Conservation (phyloP, 2,797 vertebrate species). For the Spinus olivaceus region DNA sequence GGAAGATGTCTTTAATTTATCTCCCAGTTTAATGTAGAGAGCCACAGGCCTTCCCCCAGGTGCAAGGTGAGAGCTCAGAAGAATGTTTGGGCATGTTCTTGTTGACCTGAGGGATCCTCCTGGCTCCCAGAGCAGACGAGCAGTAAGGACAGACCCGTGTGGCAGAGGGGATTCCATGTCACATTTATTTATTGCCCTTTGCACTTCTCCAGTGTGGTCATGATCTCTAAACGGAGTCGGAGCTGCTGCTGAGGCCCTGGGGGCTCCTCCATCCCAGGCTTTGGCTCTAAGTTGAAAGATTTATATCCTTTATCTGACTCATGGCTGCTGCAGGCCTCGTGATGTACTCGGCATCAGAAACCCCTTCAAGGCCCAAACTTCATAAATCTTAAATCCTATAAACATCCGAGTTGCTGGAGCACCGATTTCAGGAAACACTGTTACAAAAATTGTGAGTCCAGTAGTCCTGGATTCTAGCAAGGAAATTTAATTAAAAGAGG, state of each 20-base stretch:
- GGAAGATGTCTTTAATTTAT: not conserved
- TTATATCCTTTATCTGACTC: not conserved
- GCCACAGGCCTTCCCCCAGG: not conserved
- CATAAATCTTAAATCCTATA: not conserved
- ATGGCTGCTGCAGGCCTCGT: not conserved
- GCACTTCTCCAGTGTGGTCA: not conserved
- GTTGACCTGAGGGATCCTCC: not conserved
- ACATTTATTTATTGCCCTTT: not conserved
- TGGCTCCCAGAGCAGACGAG: not conserved
- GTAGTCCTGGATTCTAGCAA: not conserved
- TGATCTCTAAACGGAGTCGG: not conserved
- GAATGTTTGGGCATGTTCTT: too few relatives aligned
- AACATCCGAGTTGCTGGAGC: not conserved
- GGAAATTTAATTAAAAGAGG: not conserved
- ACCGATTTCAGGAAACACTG: not conserved
- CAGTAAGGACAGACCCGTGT: not conserved
- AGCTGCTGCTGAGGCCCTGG: not conserved
- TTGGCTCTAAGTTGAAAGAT: not conserved
- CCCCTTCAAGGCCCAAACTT: not conserved
- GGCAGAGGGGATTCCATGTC: not conserved
- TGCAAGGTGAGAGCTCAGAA: not conserved
- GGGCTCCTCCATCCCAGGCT: not conserved
- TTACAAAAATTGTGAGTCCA: not conserved
- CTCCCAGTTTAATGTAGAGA: accelerated
- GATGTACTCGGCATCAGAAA: not conserved